A percentile compares a stretch with the other conserved stretches of the same genome.
These are phyloP conservation scores for Drosophila nr. medialis DNA, from an alignment of 2,888 invertebrate genomes.

Conservation along the genomic window DNA sequence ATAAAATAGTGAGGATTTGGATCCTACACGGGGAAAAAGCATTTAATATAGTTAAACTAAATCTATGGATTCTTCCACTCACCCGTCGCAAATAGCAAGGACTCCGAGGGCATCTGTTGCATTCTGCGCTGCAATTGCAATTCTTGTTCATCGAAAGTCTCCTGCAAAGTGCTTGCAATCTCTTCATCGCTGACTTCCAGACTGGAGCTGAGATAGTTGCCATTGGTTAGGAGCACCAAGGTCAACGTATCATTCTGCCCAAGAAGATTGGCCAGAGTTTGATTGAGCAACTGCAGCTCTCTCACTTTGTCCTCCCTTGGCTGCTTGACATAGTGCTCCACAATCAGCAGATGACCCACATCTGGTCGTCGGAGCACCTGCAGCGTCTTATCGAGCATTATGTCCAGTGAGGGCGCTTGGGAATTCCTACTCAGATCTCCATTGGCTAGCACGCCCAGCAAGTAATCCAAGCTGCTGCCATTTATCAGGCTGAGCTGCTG, in stretches of 20 bases:
- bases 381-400: conserved; percentile 92
- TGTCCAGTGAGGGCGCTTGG: conserved; percentile 88
- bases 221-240: conserved; percentile 61
- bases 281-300: conserved; percentile 90
- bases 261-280: conserved; percentile 86
- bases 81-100: conserved; percentile 68
- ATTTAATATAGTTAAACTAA: not conserved
- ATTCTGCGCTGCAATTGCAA: conserved; percentile 33
- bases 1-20: conserved; percentile 93
- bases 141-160: conserved; percentile 23
- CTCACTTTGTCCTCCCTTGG: conserved; percentile 88
- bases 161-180: conserved; percentile 17
- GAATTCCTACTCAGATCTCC: conserved; percentile 88
- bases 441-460: conserved; percentile 92
- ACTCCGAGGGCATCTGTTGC: conserved; percentile 57
- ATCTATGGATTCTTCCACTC: not conserved
- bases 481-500: conserved; percentile 87
- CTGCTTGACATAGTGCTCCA: conserved; percentile 92
- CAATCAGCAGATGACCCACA: conserved; percentile 90
- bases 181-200: conserved; percentile 59
- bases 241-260: conserved; percentile 43
- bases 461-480: conserved; percentile 88
- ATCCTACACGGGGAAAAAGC: conserved; percentile 86
- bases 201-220: conserved; percentile 43
- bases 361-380: conserved; percentile 88